These are phyloP conservation scores for Tromatobia lineatoria DNA, from an alignment of 2,888 invertebrate species.

Conservation along the genomic window DNA sequence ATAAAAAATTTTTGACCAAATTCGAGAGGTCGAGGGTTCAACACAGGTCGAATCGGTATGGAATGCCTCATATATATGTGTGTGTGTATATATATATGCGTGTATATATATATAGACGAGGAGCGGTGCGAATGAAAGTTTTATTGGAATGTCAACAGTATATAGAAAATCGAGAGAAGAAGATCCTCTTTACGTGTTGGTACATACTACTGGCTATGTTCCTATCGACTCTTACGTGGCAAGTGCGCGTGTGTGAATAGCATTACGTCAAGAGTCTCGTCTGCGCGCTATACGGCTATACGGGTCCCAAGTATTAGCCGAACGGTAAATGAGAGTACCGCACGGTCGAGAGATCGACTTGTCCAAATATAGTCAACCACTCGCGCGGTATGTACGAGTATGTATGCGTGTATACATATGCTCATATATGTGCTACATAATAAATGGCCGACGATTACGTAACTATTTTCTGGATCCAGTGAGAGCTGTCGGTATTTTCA, in stretches of 20 bases:
- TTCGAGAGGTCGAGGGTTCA: too few species aligned
- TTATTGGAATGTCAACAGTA: constrained; percentile 29
- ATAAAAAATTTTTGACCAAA: too few species aligned
- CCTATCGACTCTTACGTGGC: background rate
- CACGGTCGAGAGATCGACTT: constrained; percentile 41
- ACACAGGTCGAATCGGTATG: too few species aligned
- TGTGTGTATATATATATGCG: background rate
- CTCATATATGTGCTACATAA: background rate
- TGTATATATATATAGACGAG: background rate
- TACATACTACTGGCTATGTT: constrained; percentile 16
- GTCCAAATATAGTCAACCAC: constrained; percentile 34
- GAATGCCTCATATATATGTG: too few species aligned
- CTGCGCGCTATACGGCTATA: background rate
- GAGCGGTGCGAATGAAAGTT: constrained; percentile 15
- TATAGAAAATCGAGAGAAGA: constrained; percentile 17
- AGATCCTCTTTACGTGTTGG: constrained; percentile 15
- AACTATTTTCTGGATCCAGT: constrained; percentile 46
- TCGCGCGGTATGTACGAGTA: background rate
- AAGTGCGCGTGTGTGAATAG: constrained; percentile 29
- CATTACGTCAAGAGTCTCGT: constrained; percentile 42
- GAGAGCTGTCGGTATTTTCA: constrained; percentile 2
- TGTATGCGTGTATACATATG: too few species aligned
- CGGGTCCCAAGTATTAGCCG: background rate
- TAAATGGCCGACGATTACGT: constrained; percentile 28
- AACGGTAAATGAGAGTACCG: constrained; percentile 52